phyloP scores from a whole-genome alignment of 2,888 invertebrate species.

The Xanthia togata region DNA sequence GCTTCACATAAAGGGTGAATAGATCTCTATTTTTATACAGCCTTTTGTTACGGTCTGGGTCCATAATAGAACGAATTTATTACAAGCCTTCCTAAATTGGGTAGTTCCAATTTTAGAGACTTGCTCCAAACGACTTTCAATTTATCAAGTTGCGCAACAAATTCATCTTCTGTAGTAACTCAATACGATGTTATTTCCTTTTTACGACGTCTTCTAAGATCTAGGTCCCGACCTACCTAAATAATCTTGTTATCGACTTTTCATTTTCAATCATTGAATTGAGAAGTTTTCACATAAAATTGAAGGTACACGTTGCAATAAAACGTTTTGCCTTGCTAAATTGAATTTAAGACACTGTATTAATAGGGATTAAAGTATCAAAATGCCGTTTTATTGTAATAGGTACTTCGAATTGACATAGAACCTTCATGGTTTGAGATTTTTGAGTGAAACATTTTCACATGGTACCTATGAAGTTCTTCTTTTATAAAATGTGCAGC shows the following conservation, averaged over 20 bases:
- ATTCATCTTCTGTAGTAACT: conserved; percentile 46
- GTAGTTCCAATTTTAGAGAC: conserved; percentile 38
- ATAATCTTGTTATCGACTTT: conserved; percentile 48
- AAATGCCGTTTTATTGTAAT: too few species aligned
- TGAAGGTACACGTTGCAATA: neutral
- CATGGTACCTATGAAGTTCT: too few species aligned
- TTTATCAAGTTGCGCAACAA: conserved; percentile 48
- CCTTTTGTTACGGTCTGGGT: conserved; percentile 34
- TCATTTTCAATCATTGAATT: conserved; percentile 36
- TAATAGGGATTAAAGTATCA: too few species aligned
- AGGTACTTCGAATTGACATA: too few species aligned
- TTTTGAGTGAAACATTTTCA: too few species aligned
- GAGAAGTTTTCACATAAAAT: conserved; percentile 18
- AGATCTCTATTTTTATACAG: conserved; percentile 38
- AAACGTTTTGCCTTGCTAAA: neutral
- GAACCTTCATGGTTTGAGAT: too few species aligned
- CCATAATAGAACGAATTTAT: conserved; percentile 47
- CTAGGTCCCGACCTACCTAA: conserved; percentile 41
- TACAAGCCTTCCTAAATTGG: conserved; percentile 34
- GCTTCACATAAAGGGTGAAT: conserved; percentile 34
- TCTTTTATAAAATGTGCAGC: too few species aligned
- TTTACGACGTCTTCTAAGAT: conserved; percentile 34
- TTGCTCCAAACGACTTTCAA: conserved; percentile 41
- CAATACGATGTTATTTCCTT: conserved; percentile 44
- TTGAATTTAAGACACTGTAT: conserved; percentile 6